Evolutionary conservation across 2,113 vertebrate species (phyloP).

Genomic region (Hemiscyllium ocellatum): DNA sequence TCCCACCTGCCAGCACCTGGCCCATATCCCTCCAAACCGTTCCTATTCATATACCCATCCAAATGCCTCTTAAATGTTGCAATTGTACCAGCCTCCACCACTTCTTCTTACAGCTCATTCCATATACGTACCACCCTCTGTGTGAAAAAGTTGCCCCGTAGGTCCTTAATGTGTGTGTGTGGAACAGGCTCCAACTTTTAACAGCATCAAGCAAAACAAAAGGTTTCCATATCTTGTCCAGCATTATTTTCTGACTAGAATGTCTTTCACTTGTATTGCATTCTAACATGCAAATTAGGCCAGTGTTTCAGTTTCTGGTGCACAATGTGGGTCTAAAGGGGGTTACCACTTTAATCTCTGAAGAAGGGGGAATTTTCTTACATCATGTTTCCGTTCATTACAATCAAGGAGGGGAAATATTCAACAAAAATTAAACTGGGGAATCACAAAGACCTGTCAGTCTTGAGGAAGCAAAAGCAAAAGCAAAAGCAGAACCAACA

Average conservation of each 20-base stretch:
- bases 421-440: not conserved
- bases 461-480: not conserved
- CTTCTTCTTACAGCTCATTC: too few relatives aligned
- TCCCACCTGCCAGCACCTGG: too few relatives aligned
- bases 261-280: not conserved
- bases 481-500: not conserved
- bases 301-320: not conserved
- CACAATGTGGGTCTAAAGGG: not conserved
- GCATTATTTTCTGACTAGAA: not conserved
- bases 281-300: not conserved
- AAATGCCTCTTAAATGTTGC: too few relatives aligned
- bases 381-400: not conserved
- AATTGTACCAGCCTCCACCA: too few relatives aligned
- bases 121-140: too few relatives aligned
- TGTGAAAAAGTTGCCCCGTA: too few relatives aligned
- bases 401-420: not conserved
- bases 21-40: too few relatives aligned
- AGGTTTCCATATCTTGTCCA: not conserved
- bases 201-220: not conserved
- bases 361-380: not conserved
- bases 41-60: too few relatives aligned
- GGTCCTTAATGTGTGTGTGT: not conserved
- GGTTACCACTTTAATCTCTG: not conserved
- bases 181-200: not conserved
- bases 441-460: not conserved